Percentiles rank a stretch among this genome's conserved stretches.
phyloP scores from a whole-genome alignment of 2,113 vertebrate species.

The Entosphenus tridentatus region DNA sequence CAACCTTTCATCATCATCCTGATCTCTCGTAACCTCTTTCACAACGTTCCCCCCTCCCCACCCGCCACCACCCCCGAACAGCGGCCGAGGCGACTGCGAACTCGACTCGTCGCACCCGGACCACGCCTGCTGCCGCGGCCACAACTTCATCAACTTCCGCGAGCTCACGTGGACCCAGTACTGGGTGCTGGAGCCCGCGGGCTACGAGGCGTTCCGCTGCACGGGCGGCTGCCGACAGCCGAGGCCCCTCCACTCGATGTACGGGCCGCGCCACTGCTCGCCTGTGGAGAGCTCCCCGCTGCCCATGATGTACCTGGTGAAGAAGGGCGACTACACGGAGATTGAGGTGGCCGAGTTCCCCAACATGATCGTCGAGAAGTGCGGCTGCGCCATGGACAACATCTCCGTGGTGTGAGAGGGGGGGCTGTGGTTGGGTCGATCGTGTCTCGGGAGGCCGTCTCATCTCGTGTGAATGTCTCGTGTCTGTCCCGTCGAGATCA shows the following conservation, averaged over 20 bases:
- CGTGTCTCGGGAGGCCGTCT: too few species aligned
- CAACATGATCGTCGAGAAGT: slow-evolving; percentile 47
- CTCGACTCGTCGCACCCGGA: slow-evolving; percentile 13
- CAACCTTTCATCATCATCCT: too few species aligned
- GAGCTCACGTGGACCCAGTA: slow-evolving; percentile 43
- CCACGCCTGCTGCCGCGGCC: slow-evolving; percentile 36
- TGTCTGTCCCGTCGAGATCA: too few species aligned
- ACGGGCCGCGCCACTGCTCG: slow-evolving; percentile 32
- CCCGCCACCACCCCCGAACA: slow-evolving; percentile 12
- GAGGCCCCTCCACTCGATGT: slow-evolving; percentile 16
- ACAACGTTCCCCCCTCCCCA: too few species aligned
- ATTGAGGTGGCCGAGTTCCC: slow-evolving; percentile 63
- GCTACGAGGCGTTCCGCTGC: slow-evolving; percentile 44
- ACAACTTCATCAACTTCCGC: slow-evolving; percentile 43
- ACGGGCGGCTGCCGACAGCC: slow-evolving; percentile 32
- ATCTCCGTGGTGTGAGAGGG: slow-evolving; percentile 26
- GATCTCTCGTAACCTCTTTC: too few species aligned
- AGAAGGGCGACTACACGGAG: slow-evolving; percentile 52
- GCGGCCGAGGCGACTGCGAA: slow-evolving; percentile 42
- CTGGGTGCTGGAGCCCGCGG: slow-evolving; percentile 48
- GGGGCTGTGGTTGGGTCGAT: too few species aligned
- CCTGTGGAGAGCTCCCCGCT: slow-evolving; percentile 33
- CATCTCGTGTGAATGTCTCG: too few species aligned
- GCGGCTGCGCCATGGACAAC: slow-evolving; percentile 37
- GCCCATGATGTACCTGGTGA: slow-evolving; percentile 59